phyloP scores from a whole-genome alignment of 2,797 vertebrate genomes.

The Megalops cyprinoides region DNA sequence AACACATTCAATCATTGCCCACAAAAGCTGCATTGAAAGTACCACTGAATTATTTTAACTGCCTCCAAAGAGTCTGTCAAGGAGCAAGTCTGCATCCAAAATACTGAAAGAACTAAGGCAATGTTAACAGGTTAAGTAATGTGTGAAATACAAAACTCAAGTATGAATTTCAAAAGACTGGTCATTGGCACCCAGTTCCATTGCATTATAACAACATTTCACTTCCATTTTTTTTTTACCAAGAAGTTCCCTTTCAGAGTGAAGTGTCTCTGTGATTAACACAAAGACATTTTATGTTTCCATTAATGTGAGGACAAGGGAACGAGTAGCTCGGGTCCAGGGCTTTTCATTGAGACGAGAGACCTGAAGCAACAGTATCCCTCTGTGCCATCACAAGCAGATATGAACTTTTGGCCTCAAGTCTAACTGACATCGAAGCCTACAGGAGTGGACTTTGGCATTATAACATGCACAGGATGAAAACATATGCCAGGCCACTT shows the following conservation, averaged over 20 bases:
- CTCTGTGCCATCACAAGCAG: neutral
- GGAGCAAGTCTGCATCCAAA: neutral
- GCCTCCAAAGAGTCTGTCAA: neutral
- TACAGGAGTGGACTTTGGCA: neutral
- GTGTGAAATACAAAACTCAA: no score
- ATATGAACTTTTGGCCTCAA: neutral
- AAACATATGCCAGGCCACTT: constrained; percentile 25
- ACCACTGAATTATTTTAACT: constrained; percentile 26
- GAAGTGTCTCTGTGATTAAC: no score
- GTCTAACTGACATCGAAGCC: neutral
- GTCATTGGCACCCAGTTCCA: no score
- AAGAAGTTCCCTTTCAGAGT: no score
- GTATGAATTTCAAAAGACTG: no score
- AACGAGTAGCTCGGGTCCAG: neutral
- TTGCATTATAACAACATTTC: no score
- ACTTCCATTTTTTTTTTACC: no score
- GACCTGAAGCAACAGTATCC: constrained; percentile 3
- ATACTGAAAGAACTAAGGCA: neutral
- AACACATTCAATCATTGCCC: neutral
- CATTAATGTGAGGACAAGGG: constrained; percentile 9
- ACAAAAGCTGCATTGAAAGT: constrained; percentile 49
- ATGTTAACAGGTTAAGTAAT: neutral
- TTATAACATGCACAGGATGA: neutral
- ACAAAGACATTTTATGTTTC: constrained; percentile 9
- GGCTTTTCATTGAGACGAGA: neutral